Percentiles rank a stretch among this genome's conserved stretches.
Conservation (phyloP, 2,797 vertebrate species). For the Esox masquinongy region DNA sequence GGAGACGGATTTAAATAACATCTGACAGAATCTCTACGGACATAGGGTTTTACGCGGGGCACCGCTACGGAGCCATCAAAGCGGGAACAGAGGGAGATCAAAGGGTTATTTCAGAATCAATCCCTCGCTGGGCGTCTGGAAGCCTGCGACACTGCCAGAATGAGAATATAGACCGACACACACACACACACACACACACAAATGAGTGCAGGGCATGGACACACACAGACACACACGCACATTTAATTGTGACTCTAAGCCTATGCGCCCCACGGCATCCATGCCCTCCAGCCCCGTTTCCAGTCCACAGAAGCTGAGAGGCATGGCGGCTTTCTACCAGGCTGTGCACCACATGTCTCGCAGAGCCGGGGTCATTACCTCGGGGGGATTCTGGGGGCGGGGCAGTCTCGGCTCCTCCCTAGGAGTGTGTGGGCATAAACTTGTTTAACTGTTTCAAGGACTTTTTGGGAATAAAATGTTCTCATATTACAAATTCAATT, state of each 20-base stretch:
- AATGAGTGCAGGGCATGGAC: slow-evolving; percentile 1
- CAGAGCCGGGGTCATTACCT: neutral
- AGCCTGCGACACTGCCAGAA: slow-evolving; percentile 53
- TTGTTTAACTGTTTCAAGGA: neutral
- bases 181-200: slow-evolving; percentile 14
- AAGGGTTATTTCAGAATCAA: slow-evolving; percentile 51
- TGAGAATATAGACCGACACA: slow-evolving; percentile 57
- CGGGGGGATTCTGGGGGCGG: neutral
- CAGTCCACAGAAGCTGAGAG: neutral
- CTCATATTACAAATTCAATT: too few relatives aligned
- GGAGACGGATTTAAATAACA: slow-evolving; percentile 50
- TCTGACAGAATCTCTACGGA: slow-evolving; percentile 47
- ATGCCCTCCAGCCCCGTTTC: neutral
- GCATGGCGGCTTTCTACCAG: neutral
- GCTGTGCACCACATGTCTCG: neutral
- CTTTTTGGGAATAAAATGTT: too few relatives aligned
- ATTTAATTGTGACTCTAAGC: neutral
- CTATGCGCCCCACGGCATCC: neutral
- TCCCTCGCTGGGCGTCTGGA: slow-evolving; percentile 46
- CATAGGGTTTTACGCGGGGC: too few relatives aligned
- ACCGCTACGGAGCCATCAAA: slow-evolving; percentile 1
- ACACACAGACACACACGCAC: slow-evolving; percentile 30
- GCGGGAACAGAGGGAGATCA: slow-evolving; percentile 37
- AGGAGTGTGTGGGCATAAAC: neutral
- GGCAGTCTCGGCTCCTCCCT: too few relatives aligned